Conservation (phyloP, 2,888 invertebrate genomes). For the Mantis religiosa region DNA sequence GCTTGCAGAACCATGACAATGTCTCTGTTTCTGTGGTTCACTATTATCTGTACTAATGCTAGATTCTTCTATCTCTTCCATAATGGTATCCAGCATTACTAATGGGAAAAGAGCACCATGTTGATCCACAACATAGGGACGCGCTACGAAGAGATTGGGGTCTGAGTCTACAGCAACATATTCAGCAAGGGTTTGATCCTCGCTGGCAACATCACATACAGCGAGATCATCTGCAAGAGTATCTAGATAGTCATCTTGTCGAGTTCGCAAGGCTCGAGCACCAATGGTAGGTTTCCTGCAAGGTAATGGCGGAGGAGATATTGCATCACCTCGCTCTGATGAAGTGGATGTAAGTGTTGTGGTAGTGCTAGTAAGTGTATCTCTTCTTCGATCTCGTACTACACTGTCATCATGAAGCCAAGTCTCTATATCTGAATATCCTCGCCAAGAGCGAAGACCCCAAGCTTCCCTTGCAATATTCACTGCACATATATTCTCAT, state of each 20-base stretch:
- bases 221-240: slow-evolving; percentile 50
- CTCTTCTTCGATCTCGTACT: slow-evolving; percentile 52
- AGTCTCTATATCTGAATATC: slow-evolving; percentile 61
- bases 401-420: slow-evolving; percentile 60
- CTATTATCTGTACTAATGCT: slow-evolving; percentile 32
- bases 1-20: slow-evolving; percentile 50
- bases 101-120: slow-evolving; percentile 51
- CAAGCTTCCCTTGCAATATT: slow-evolving; percentile 61
- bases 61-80: slow-evolving; percentile 55
- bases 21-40: slow-evolving; percentile 45
- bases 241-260: slow-evolving; percentile 52
- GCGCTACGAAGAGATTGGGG: slow-evolving; percentile 49
- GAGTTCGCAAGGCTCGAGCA: slow-evolving; percentile 13
- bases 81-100: slow-evolving; percentile 49
- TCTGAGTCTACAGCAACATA: slow-evolving; percentile 31
- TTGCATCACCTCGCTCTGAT: slow-evolving; percentile 44
- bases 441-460: slow-evolving; percentile 62
- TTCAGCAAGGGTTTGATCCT: slow-evolving; percentile 39
- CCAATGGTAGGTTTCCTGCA: slow-evolving; percentile 20
- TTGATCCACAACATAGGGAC: slow-evolving; percentile 53
- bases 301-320: slow-evolving; percentile 45
- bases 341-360: slow-evolving; percentile 53
- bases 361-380: slow-evolving; percentile 42
- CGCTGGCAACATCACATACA: slow-evolving; percentile 38
- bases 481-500: slow-evolving; percentile 62